phyloP scores from a whole-genome alignment of 2,797 vertebrate species.

The Prunella strophiata region DNA sequence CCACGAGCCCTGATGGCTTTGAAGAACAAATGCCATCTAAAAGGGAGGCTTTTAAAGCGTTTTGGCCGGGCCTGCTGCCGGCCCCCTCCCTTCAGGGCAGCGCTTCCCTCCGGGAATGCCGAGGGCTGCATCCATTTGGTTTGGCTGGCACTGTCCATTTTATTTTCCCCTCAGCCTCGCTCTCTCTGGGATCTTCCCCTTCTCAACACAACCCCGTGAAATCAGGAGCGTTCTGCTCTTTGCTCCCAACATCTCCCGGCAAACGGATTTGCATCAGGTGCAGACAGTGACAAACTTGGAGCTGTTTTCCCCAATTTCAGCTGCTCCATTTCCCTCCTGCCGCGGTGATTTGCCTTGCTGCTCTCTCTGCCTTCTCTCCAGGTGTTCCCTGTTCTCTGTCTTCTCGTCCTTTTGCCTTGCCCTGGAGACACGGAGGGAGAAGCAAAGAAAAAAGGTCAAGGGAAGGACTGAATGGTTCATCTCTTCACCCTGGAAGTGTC shows the following conservation, averaged over 20 bases:
- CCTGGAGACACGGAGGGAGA: background rate
- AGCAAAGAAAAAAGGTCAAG: background rate
- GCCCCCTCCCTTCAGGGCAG: background rate
- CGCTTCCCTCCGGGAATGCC: background rate
- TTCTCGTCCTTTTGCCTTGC: background rate
- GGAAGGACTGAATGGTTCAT: background rate
- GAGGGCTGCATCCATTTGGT: background rate
- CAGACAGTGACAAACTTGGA: slow-evolving; percentile 29
- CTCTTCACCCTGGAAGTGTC: background rate
- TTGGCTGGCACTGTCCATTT: background rate
- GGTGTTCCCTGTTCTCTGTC: background rate
- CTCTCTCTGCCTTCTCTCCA: background rate
- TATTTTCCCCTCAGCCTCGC: background rate
- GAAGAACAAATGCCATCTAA: slow-evolving; percentile 49
- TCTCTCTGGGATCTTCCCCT: background rate
- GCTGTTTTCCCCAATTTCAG: background rate
- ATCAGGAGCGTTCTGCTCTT: background rate
- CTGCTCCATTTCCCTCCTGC: background rate
- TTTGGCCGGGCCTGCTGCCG: background rate
- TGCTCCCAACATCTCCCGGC: background rate
- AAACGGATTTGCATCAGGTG: slow-evolving; percentile 17
- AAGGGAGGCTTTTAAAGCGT: slow-evolving; percentile 19
- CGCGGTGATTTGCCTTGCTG: background rate
- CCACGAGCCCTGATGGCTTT: slow-evolving; percentile 46
- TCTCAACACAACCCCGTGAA: background rate